These are phyloP conservation scores for Crenuchus spilurus DNA, from an alignment of 2,797 vertebrate species.

Conservation along the genomic window DNA sequence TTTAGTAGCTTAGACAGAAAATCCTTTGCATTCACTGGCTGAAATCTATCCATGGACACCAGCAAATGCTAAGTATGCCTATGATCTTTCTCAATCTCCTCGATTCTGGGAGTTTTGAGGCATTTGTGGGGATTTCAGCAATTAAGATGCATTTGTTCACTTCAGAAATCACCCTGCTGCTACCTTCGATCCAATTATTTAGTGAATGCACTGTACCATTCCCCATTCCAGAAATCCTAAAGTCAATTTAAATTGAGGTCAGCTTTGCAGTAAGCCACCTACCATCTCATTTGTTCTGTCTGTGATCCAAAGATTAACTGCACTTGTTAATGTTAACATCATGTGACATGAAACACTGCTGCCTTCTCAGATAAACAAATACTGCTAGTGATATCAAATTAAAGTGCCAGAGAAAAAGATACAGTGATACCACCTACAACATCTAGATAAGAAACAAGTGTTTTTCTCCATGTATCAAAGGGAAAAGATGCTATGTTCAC, in stretches of 20 bases:
- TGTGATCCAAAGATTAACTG: too few relatives aligned
- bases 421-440: too few relatives aligned
- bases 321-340: constrained; percentile 1
- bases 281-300: background rate
- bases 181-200: background rate
- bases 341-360: background rate
- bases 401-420: background rate
- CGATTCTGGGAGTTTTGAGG: background rate
- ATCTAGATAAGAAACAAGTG: background rate
- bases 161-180: background rate
- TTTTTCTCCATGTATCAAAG: background rate
- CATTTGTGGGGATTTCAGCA: too few relatives aligned
- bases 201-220: background rate
- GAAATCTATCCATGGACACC: too few relatives aligned
- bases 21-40: too few relatives aligned
- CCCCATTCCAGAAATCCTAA: background rate
- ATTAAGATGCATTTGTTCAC: background rate
- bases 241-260: background rate
- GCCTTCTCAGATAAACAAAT: background rate
- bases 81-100: too few relatives aligned
- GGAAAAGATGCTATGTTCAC: background rate
- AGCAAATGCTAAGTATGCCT: too few relatives aligned
- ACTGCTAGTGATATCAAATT: background rate
- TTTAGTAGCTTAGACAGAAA: too few relatives aligned
- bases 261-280: background rate